These are phyloP conservation scores for Platichthys stellatus DNA, from an alignment of 2,113 vertebrate species.

Conservation along the genomic window DNA sequence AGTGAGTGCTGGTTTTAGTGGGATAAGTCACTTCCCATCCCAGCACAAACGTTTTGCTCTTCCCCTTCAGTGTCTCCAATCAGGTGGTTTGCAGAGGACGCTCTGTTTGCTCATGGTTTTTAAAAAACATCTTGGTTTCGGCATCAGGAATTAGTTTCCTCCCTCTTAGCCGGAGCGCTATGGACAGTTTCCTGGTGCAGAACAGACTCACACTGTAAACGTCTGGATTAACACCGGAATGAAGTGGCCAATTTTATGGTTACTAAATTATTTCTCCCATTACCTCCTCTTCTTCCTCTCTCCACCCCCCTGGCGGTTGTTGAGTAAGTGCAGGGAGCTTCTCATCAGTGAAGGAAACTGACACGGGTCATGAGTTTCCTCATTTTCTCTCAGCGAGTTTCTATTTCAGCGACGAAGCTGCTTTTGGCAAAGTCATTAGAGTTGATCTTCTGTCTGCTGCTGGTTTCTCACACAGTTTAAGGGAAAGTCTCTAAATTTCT, in stretches of 20 bases:
- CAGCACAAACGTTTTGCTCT: constrained; percentile 14
- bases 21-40: not conserved
- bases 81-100: constrained; percentile 14
- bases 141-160: constrained; percentile 12
- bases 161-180: constrained; percentile 16
- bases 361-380: constrained; percentile 73
- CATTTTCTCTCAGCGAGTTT: constrained; percentile 52
- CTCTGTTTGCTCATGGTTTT: constrained; percentile 12
- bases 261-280: constrained; percentile 15
- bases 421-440: constrained; percentile 67
- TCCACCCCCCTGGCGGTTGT: constrained; percentile 37
- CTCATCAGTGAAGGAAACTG: constrained; percentile 70
- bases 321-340: constrained; percentile 37
- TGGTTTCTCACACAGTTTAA: constrained; percentile 13
- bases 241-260: constrained; percentile 33
- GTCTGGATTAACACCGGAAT: constrained; percentile 42
- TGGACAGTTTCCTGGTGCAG: constrained; percentile 29
- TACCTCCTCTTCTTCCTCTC: constrained; percentile 6
- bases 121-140: constrained; percentile 19
- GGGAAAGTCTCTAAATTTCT: constrained; percentile 4
- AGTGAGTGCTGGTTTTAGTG: not conserved
- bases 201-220: constrained; percentile 29
- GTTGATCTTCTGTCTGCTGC: constrained; percentile 21
- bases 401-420: constrained; percentile 52
- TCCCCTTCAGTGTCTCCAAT: not conserved